Conservation (phyloP, 2,888 invertebrate genomes). For the Galeruca laticollis region DNA sequence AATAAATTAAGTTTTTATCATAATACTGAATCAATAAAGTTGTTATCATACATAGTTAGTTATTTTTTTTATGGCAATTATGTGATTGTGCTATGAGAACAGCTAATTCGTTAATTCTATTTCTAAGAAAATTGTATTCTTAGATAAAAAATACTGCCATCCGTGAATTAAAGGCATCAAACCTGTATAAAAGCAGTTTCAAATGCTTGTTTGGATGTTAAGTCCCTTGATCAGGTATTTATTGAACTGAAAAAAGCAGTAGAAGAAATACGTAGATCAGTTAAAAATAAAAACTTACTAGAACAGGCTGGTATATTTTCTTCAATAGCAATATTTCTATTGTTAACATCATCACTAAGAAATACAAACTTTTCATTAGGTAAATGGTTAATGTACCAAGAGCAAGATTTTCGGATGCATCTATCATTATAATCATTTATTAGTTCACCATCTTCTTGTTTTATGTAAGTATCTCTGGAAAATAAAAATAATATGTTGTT, state of each 20-base stretch:
- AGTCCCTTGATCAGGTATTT: too few species aligned
- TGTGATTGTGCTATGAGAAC: too few species aligned
- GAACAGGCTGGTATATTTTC: conserved; percentile 79
- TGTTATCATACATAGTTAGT: too few species aligned
- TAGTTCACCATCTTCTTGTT: conserved; percentile 84
- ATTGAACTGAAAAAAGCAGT: background rate
- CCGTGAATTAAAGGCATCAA: too few species aligned
- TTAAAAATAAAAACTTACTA: conserved; percentile 67
- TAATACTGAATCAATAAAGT: too few species aligned
- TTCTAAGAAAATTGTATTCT: too few species aligned
- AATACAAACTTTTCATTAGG: conserved; percentile 76
- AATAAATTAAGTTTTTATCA: too few species aligned
- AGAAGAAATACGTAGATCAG: background rate
- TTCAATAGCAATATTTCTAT: conserved; percentile 77
- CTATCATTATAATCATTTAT: conserved; percentile 93
- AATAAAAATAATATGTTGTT: conserved; percentile 16
- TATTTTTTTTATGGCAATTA: too few species aligned
- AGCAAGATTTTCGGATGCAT: conserved; percentile 84
- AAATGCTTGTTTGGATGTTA: too few species aligned
- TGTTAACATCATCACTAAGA: conserved; percentile 86
- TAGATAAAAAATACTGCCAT: too few species aligned
- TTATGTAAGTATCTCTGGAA: conserved; percentile 87
- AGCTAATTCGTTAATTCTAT: too few species aligned
- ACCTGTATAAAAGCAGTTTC: too few species aligned
- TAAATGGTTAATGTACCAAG: conserved; percentile 88